Evolutionary conservation across 1,140 invertebrate genomes (phyloP).

Genomic region (Drosophila nasuta): DNA sequence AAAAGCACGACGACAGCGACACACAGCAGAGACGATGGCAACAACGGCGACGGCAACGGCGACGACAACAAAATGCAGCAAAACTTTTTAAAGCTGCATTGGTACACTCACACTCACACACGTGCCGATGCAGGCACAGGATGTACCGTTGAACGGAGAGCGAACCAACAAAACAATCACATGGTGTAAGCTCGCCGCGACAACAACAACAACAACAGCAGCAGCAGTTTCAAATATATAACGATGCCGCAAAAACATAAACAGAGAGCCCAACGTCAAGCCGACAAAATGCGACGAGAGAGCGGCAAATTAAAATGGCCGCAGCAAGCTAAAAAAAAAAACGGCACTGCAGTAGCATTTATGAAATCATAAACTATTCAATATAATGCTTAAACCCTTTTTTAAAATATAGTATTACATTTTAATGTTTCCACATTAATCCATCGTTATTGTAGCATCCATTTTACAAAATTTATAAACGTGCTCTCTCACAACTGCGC

Average conservation of each 20-base stretch:
- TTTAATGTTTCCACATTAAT: not conserved
- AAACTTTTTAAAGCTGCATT: constrained; percentile 72
- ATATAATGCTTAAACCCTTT: not conserved
- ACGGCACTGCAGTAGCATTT: not conserved
- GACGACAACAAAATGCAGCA: constrained; percentile 77
- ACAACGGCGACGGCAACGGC: constrained; percentile 53
- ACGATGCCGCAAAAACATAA: constrained; percentile 77
- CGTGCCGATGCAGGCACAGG: constrained; percentile 45
- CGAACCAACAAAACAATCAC: constrained; percentile 73
- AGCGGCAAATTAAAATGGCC: constrained; percentile 23
- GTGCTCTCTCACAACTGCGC: constrained; percentile 11
- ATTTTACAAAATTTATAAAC: not conserved
- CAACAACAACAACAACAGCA: constrained; percentile 44
- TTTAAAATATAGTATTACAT: not conserved
- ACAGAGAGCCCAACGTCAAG: constrained; percentile 68
- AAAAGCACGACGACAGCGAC: constrained; percentile 75
- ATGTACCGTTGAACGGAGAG: constrained; percentile 60
- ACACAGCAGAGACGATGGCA: constrained; percentile 37
- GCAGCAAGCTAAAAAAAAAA: not conserved
- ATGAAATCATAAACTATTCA: not conserved
- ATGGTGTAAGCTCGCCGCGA: constrained; percentile 73
- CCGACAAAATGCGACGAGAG: constrained; percentile 52
- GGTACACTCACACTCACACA: constrained; percentile 22
- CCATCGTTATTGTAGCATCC: not conserved
- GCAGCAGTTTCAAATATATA: constrained; percentile 44